Percentiles rank a stretch among this genome's conserved stretches.
Evolutionary conservation across 1,140 invertebrate genomes (phyloP).

Genomic region (Drosophila nigromelanica): DNA sequence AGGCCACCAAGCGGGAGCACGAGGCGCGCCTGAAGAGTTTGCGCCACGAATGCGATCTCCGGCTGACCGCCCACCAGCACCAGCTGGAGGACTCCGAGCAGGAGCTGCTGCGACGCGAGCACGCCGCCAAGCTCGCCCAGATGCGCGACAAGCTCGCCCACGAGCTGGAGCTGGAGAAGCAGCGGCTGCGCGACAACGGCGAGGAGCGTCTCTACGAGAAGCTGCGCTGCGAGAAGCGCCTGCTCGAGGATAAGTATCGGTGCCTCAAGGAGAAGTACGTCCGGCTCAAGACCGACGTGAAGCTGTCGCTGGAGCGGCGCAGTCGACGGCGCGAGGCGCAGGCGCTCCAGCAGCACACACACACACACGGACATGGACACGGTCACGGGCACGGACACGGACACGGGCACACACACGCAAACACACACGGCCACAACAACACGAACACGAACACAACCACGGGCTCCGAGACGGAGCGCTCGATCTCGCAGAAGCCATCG

Average conservation of each 20-base stretch:
- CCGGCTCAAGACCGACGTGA: constrained; percentile 91
- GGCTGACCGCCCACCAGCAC: constrained; percentile 85
- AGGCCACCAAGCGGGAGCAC: constrained; percentile 81
- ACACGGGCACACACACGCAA: neutral
- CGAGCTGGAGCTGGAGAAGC: constrained; percentile 86
- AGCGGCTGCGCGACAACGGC: constrained; percentile 80
- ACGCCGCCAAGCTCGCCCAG: constrained; percentile 87
- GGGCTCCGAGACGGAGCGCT: constrained; percentile 90
- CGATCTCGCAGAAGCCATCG: constrained; percentile 87
- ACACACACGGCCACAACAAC: constrained; percentile 24
- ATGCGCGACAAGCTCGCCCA: constrained; percentile 86
- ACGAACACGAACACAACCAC: constrained; percentile 85
- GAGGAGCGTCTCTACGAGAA: constrained; percentile 87
- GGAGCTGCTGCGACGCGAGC: constrained; percentile 86
- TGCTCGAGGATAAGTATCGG: constrained; percentile 91
- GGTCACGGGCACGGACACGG: too few relatives aligned
- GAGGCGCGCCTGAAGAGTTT: constrained; percentile 84
- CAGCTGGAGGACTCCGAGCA: constrained; percentile 86
- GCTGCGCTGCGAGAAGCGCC: constrained; percentile 88
- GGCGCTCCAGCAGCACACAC: constrained; percentile 69
- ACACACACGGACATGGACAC: too few relatives aligned
- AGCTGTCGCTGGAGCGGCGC: constrained; percentile 87
- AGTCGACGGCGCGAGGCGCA: constrained; percentile 86
- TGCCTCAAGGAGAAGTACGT: constrained; percentile 92
- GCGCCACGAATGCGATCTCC: constrained; percentile 84